Base-by-base conservation (phyloP, 2,888 invertebrate genomes). In the Stomorhina lunata region DNA sequence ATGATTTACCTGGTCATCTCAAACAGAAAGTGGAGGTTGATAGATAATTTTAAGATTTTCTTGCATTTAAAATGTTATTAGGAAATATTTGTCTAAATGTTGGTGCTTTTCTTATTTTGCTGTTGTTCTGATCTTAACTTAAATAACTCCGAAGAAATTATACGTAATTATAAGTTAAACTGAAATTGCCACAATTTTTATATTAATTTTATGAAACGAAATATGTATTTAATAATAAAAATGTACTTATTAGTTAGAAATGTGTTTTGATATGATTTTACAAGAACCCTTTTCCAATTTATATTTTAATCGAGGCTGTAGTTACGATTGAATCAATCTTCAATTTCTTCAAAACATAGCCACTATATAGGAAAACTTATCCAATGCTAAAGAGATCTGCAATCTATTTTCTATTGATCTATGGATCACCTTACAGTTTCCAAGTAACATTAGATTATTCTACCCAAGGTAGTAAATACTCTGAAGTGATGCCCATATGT, bases 1-100 rank as follows among this genome's bases (percentile, higher is more conserved):
- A 94, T 7, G 96, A 97, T 88, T 91, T 97, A 66, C 95, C 97
- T 2, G 92, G 93, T 12, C 92, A 94, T 86, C 92, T 96, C 55
- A 93, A 94, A 87, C 92, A 92, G 61, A 92, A 93, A 87, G 93
- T 95, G 15, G 91, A 93, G 84, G 92, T 95, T 82, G 95, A 95
- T 86, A 88, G 87, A 86, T 89, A 84, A 84, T 73, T 76, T 40
- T 34, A 12, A 43, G 40, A 5, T 15, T 22, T 71, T n/a, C 17
- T 20, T 25, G 27, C 3, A 17, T 9, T n/a, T 4, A 10, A 22
- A 72, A 40, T 69, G 25, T 29, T 40, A 12, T 9, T 5, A 32
- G 17, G 27, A 57, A 25, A 27, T 45, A 12, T 66, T 37, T 27
- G 37, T 17, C 2, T 20, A 61, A 15, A 45, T 55, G 22, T 43